Conservation (phyloP, 1,140 invertebrate genomes). For the Melitaea cinxia region DNA sequence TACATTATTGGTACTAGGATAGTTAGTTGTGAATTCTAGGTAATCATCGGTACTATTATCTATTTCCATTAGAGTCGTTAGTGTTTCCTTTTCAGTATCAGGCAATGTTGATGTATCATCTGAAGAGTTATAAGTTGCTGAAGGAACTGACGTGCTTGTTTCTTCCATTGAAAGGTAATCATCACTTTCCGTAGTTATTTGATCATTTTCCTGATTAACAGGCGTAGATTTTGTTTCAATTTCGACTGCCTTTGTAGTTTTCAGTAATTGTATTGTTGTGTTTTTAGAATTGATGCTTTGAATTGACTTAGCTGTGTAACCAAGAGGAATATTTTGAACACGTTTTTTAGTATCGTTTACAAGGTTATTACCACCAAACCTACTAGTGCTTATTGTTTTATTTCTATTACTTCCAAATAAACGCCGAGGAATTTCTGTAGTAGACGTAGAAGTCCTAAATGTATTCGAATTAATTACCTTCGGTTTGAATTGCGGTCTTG, state of each 20-base stretch:
- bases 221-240: slow-evolving; percentile 30
- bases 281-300: slow-evolving; percentile 34
- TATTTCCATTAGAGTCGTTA: slow-evolving; percentile 51
- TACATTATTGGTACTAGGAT: slow-evolving; percentile 49
- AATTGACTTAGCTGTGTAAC: slow-evolving; percentile 49
- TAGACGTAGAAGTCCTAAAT: slow-evolving; percentile 67
- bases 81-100: slow-evolving; percentile 48
- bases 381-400: slow-evolving; percentile 55
- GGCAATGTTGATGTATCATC: slow-evolving; percentile 40
- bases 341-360: slow-evolving; percentile 66
- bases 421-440: slow-evolving; percentile 64
- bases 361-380: slow-evolving; percentile 59
- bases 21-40: slow-evolving; percentile 58
- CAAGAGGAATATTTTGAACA: slow-evolving; percentile 71
- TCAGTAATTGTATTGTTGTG: slow-evolving; percentile 27
- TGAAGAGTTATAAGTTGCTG: slow-evolving; percentile 26
- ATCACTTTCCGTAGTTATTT: slow-evolving; percentile 52
- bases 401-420: slow-evolving; percentile 52
- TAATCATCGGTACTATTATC: slow-evolving; percentile 65
- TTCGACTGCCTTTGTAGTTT: slow-evolving; percentile 20
- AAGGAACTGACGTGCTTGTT: slow-evolving; percentile 34
- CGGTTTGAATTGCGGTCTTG: slow-evolving; percentile 62
- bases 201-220: slow-evolving; percentile 39
- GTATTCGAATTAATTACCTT: slow-evolving; percentile 70
- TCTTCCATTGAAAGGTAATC: slow-evolving; percentile 62